phyloP scores from a whole-genome alignment of 2,797 vertebrate species.

The Hoplostethus mediterraneus region DNA sequence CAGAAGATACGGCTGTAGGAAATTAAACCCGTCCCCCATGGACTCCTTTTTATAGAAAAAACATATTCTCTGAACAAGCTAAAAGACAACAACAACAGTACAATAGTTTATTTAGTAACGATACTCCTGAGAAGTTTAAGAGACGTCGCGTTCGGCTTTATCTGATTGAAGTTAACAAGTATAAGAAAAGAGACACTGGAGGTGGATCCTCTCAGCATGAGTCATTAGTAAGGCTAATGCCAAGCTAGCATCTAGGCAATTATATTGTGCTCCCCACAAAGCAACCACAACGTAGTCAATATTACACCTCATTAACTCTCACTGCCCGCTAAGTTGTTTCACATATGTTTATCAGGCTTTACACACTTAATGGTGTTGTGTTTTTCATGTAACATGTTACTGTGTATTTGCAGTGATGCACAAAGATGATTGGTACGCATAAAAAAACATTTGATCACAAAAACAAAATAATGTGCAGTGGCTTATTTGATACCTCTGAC shows the following conservation, averaged over 20 bases:
- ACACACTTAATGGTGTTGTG: background rate
- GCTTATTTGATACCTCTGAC: background rate
- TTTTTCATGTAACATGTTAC: background rate
- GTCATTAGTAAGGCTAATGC: constrained; percentile 48
- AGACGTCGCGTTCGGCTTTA: background rate
- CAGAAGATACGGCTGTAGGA: too few relatives aligned
- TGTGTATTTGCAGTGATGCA: background rate
- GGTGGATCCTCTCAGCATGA: constrained; percentile 39
- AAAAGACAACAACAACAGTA: too few relatives aligned
- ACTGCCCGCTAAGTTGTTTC: constrained; percentile 16
- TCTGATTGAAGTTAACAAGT: constrained; percentile 2
- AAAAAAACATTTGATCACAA: background rate
- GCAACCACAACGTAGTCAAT: constrained; percentile 3
- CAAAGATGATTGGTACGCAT: background rate
- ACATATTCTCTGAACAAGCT: too few relatives aligned
- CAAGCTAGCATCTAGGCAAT: constrained; percentile 48
- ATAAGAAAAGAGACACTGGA: constrained; percentile 3
- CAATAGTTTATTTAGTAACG: background rate
- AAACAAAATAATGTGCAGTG: background rate
- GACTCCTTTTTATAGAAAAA: too few relatives aligned
- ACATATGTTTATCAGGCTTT: background rate
- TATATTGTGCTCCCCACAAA: constrained; percentile 38
- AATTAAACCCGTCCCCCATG: too few relatives aligned
- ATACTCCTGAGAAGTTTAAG: background rate
- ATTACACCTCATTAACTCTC: constrained; percentile 47